phyloP scores from a whole-genome alignment of 2,888 invertebrate species.

The Scelioninae gen. 1 region DNA sequence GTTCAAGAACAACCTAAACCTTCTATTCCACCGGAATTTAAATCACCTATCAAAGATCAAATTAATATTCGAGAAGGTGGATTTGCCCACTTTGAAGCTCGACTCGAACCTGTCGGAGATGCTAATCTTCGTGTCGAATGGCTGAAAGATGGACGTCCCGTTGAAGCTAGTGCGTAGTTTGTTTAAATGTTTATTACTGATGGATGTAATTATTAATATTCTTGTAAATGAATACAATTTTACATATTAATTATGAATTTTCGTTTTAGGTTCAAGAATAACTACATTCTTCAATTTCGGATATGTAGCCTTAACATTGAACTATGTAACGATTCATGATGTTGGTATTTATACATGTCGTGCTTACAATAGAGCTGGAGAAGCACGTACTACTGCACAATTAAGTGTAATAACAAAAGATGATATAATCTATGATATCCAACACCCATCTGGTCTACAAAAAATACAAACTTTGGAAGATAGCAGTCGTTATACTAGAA shows the following conservation, averaged over 20 bases:
- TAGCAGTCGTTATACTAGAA: slow-evolving; percentile 88
- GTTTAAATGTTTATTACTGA: no score
- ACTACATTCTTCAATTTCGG: slow-evolving; percentile 97
- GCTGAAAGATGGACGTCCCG: slow-evolving; percentile 95
- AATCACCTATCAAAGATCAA: slow-evolving; percentile 95
- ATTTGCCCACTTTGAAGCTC: slow-evolving; percentile 97
- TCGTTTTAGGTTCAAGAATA: slow-evolving; percentile 89
- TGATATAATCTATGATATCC: slow-evolving; percentile 94
- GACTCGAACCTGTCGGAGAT: slow-evolving; percentile 96
- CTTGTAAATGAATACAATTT: no score
- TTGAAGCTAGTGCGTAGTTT: slow-evolving; percentile 91
- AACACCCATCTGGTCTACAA: slow-evolving; percentile 95
- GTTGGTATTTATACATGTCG: slow-evolving; percentile 95
- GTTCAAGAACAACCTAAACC: slow-evolving; percentile 92
- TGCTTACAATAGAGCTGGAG: slow-evolving; percentile 94
- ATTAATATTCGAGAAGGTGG: slow-evolving; percentile 94
- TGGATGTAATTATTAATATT: no score
- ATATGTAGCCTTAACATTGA: slow-evolving; percentile 96
- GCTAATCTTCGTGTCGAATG: slow-evolving; percentile 95
- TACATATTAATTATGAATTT: no score
- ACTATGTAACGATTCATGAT: slow-evolving; percentile 95
- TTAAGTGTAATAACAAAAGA: slow-evolving; percentile 93
- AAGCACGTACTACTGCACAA: slow-evolving; percentile 92
- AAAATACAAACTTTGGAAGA: slow-evolving; percentile 96
- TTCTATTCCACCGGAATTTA: slow-evolving; percentile 92